Base-by-base conservation (phyloP, 2,797 vertebrate genomes). In the Oceanodroma leucorhoa region DNA sequence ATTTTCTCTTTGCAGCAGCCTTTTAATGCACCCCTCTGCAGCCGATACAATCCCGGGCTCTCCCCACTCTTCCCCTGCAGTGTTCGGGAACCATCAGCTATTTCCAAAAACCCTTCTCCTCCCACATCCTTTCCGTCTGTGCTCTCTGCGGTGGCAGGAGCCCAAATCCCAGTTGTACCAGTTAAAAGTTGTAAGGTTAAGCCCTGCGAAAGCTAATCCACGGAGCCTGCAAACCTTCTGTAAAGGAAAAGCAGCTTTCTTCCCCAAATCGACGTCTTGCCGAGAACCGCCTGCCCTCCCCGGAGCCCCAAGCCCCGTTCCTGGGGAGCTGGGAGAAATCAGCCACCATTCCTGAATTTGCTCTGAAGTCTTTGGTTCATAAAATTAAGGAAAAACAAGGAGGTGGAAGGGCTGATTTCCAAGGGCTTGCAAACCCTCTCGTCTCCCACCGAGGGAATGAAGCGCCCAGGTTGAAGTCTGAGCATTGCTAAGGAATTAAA, bases 51-150 rank as follows among this genome's bases (percentile, higher is more conserved):
- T 26, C 27, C 46, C 1, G 3, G 24, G 14, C 13, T 50, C 48
- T 72, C 46, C 51, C 34, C 24, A 7, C 7, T 36, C 15, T 72
- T 55, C n/a, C 11, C 34, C 38, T 36, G 7, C 18, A 3, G 61
- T 1, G 0, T 54, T 77, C 1, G 0, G 0, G 60, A 51, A 46
- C 40, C 45, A 7, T 7, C 53, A 40, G 48, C 38, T 17, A 0
- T 6, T 85, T 30, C 62, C 78, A 40, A 51, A 89, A 45, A 0
- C 29, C 29, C 6, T 54, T 87, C 66, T 87, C 13, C 58, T 57
- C 54, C 62, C 15, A 5, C 26, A 14, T 21, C 60, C 41, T 54
- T 60, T 27, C 34, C 0, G 0, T 21, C 78, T 38, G 24, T 9
- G 11, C 69, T 79, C 64, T 43, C 46, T 7, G 67, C 1, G 1